Evolutionary conservation across 1,140 invertebrate species (phyloP).

Genomic region (Eupeodes corollae): DNA sequence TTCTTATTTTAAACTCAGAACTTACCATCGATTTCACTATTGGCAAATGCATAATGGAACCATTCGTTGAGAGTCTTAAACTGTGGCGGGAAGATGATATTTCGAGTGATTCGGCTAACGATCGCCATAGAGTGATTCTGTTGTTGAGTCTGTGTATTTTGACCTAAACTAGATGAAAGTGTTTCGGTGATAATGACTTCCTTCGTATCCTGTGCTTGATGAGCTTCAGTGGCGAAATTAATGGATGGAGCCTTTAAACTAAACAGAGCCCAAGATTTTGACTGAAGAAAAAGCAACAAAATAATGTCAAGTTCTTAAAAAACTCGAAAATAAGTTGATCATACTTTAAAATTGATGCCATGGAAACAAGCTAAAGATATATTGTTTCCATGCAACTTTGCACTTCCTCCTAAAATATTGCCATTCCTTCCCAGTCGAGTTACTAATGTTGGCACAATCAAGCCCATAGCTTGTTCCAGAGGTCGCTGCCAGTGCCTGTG

Average conservation of each 20-base stretch:
- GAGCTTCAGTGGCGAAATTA: slow-evolving; percentile 88
- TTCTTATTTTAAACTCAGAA: background rate
- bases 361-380: slow-evolving; percentile 95
- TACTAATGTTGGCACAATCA: slow-evolving; percentile 61
- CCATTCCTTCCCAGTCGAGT: slow-evolving; percentile 57
- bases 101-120: slow-evolving; percentile 81
- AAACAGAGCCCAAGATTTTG: slow-evolving; percentile 94
- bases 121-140: slow-evolving; percentile 81
- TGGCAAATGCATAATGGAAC: slow-evolving; percentile 93
- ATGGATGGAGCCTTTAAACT: slow-evolving; percentile 89
- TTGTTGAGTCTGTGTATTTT: slow-evolving; percentile 51
- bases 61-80: slow-evolving; percentile 89
- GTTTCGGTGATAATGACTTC: slow-evolving; percentile 67
- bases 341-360: slow-evolving; percentile 85
- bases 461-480: slow-evolving; percentile 49
- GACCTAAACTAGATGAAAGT: slow-evolving; percentile 78
- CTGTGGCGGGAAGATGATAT: slow-evolving; percentile 86
- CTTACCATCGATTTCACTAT: slow-evolving; percentile 84
- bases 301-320: too few species aligned
- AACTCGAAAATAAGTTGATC: background rate
- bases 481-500: slow-evolving; percentile 84
- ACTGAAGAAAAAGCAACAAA: slow-evolving; percentile 18
- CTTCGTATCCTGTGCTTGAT: slow-evolving; percentile 49
- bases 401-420: slow-evolving; percentile 85
- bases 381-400: slow-evolving; percentile 80